phyloP scores from a whole-genome alignment of 2,888 invertebrate genomes.

The Chloroclysta siterata region DNA sequence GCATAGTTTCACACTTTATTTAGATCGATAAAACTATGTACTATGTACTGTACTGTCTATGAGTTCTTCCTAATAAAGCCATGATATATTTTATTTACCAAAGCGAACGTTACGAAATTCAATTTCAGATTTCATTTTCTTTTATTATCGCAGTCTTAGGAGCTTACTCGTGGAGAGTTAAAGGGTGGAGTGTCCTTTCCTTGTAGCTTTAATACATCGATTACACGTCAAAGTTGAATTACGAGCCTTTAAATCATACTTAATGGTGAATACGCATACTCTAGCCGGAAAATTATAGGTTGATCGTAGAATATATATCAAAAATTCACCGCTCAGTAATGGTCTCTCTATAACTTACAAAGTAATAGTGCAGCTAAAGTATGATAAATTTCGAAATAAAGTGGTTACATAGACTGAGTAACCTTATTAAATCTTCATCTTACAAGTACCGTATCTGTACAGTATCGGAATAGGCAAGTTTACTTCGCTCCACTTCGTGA shows the following conservation, averaged over 20 bases:
- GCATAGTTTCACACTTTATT: neutral
- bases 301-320: conserved; percentile 68
- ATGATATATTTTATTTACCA: conserved; percentile 16
- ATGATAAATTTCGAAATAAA: conserved; percentile 48
- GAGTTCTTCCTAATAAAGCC: neutral
- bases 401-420: conserved; percentile 39
- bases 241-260: conserved; percentile 75
- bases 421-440: conserved; percentile 45
- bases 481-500: conserved; percentile 28
- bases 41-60: neutral
- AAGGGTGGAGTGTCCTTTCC: conserved; percentile 53
- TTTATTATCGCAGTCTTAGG: conserved; percentile 38
- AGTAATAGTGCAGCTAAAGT: conserved; percentile 46
- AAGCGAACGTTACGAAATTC: conserved; percentile 24
- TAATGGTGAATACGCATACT: conserved; percentile 80
- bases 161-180: conserved; percentile 35
- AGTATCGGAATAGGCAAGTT: conserved; percentile 47
- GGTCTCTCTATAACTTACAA: conserved; percentile 47
- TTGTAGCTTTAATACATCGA: conserved; percentile 62
- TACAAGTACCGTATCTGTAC: conserved; percentile 43
- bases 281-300: conserved; percentile 71
- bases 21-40: neutral
- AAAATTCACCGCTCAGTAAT: conserved; percentile 60
- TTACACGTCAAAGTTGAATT: conserved; percentile 69
- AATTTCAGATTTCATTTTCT: conserved; percentile 39